Evolutionary conservation across 2,113 vertebrate species (phyloP).

Genomic region (Phalacrocorax brasilianus): DNA sequence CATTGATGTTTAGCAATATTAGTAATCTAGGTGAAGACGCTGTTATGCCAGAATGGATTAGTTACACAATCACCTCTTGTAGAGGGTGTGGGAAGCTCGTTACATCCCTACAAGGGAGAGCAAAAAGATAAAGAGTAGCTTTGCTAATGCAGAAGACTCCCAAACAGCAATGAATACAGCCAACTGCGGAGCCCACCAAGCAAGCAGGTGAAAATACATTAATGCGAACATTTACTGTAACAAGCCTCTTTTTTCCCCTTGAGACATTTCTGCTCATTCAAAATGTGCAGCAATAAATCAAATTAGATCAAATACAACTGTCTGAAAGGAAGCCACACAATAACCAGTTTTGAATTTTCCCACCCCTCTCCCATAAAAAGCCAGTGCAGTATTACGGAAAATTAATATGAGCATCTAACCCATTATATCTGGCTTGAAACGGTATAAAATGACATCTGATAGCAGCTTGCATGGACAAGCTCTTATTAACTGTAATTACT

Average conservation of each 20-base stretch:
- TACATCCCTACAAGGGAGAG: background rate
- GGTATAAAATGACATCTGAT: constrained; percentile 51
- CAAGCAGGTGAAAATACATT: constrained; percentile 49
- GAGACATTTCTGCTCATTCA: constrained; percentile 11
- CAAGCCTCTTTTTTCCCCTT: constrained; percentile 15
- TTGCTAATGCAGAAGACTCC: background rate
- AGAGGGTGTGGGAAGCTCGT: background rate
- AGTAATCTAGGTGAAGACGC: constrained; percentile 11
- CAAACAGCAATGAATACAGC: background rate
- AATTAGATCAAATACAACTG: constrained; percentile 50
- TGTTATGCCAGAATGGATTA: background rate
- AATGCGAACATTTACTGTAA: background rate
- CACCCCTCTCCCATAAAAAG: constrained; percentile 42
- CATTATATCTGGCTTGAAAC: constrained; percentile 29
- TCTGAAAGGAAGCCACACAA: constrained; percentile 50
- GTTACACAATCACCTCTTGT: background rate
- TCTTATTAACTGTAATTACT: constrained; percentile 33
- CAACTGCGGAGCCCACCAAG: constrained; percentile 20
- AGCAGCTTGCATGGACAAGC: constrained; percentile 13
- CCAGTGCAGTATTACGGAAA: constrained; percentile 35
- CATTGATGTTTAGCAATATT: constrained; percentile 39
- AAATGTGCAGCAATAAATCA: constrained; percentile 58
- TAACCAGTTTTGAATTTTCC: constrained; percentile 62
- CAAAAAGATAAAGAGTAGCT: background rate
- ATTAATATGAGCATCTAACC: constrained; percentile 23